A percentile compares a stretch with the other conserved stretches of the same genome.
phyloP scores from a whole-genome alignment of 2,113 vertebrate genomes.

The Turdus rufiventris region DNA sequence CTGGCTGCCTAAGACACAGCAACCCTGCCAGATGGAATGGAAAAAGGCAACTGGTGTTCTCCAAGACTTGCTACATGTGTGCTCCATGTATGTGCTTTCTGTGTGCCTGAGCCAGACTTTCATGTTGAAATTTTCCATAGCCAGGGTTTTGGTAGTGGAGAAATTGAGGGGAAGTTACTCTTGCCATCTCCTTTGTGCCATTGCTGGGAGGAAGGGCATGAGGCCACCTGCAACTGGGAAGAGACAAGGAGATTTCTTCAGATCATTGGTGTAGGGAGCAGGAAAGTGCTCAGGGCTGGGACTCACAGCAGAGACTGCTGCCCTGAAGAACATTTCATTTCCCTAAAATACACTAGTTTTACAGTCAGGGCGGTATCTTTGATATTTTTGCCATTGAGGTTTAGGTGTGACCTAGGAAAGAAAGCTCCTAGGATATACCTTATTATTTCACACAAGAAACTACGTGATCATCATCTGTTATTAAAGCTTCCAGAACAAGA shows the following conservation, averaged over 20 bases:
- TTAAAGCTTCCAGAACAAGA: not conserved
- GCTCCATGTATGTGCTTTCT: not conserved
- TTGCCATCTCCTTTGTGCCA: not conserved
- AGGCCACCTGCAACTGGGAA: not conserved
- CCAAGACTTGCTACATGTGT: fast-evolving
- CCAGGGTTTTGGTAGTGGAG: not conserved
- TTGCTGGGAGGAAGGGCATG: not conserved
- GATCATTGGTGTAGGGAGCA: fast-evolving
- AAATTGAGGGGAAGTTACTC: not conserved
- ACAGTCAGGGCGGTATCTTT: not conserved
- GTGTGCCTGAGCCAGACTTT: not conserved
- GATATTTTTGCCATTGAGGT: not conserved
- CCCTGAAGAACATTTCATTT: not conserved
- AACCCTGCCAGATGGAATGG: not conserved
- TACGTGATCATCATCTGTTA: not conserved
- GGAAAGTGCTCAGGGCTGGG: not conserved
- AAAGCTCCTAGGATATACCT: not conserved
- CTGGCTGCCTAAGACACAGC: not conserved
- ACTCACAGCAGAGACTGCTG: not conserved
- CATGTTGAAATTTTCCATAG: not conserved
- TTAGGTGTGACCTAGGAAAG: not conserved
- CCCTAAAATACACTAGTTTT: not conserved
- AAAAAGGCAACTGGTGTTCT: not conserved
- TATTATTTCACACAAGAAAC: not conserved
- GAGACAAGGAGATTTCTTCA: not conserved